phyloP scores from a whole-genome alignment of 2,113 vertebrate genomes.

The Tragelaphus imberbis region DNA sequence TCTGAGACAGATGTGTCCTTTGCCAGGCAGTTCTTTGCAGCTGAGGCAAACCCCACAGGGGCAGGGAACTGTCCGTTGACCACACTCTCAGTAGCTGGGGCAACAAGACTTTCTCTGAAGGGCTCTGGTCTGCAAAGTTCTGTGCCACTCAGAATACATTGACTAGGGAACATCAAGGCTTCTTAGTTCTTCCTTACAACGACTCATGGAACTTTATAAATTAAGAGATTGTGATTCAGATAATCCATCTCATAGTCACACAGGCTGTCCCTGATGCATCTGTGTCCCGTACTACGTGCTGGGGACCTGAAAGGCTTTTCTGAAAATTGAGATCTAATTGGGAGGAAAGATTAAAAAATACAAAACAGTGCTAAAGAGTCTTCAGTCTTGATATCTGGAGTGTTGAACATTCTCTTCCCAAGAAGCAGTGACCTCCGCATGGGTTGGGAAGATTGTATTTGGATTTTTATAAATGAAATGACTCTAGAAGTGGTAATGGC shows the following conservation, averaged over 20 bases:
- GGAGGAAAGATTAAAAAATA: neutral
- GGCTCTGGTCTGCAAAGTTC: neutral
- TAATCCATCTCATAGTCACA: neutral
- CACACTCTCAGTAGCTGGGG: neutral
- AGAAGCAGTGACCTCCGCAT: neutral
- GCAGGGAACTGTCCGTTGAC: neutral
- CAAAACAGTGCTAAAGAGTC: neutral
- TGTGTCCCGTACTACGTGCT: neutral
- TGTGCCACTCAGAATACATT: neutral
- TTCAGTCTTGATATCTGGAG: neutral
- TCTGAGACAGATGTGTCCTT: neutral
- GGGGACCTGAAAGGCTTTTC: neutral
- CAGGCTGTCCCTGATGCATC: neutral
- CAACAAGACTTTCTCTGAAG: neutral
- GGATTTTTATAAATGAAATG: neutral
- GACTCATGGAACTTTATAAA: neutral
- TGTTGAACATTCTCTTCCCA: neutral
- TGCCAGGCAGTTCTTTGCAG: neutral
- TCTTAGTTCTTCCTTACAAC: neutral
- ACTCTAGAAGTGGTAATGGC: neutral
- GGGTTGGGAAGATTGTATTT: neutral
- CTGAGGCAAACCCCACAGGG: neutral
- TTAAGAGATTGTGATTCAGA: neutral
- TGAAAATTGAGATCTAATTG: neutral
- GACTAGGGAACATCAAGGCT: neutral